Conservation (phyloP, 1,140 invertebrate species). For the Meloidogyne hapla region DNA sequence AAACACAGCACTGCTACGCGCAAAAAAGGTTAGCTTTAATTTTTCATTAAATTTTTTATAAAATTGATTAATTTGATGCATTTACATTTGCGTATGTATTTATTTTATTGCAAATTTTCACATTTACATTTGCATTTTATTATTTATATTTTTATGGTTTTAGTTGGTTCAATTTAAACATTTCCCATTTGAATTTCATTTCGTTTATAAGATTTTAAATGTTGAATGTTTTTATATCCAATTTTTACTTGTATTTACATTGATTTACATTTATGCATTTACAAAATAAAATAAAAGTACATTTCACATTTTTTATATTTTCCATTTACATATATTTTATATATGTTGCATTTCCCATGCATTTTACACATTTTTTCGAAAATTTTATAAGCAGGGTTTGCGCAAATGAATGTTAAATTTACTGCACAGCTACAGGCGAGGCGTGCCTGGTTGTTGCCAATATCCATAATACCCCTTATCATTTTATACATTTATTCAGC, state of each 20-base stretch:
- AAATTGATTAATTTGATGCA: conserved; percentile 12
- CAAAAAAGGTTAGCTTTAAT: conserved; percentile 45
- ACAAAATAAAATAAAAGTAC: not conserved
- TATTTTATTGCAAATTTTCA: conserved; percentile 32
- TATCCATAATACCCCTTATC: conserved; percentile 12
- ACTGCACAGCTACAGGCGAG: conserved; percentile 23
- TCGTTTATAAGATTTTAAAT: conserved; percentile 4
- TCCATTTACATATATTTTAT: conserved; percentile 15
- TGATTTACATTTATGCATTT: conserved; percentile 7
- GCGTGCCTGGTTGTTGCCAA: conserved; percentile 14
- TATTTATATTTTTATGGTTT: conserved; percentile 20
- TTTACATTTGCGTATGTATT: conserved; percentile 23
- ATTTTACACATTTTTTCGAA: conserved; percentile 32
- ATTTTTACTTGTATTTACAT: not conserved
- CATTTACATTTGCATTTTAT: conserved; percentile 25
- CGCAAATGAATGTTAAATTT: conserved; percentile 25
- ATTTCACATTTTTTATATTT: conserved; percentile 11
- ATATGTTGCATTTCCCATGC: conserved; percentile 17
- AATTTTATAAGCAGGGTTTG: not conserved
- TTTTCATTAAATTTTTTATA: conserved; percentile 21
- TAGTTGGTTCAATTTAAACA: conserved; percentile 8
- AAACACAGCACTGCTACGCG: conserved; percentile 48
- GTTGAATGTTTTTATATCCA: conserved; percentile 1
- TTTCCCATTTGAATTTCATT: not conserved
- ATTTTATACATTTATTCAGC: conserved; percentile 48